Evolutionary conservation across 1,140 invertebrate genomes (phyloP).

Genomic region (Episyrphus balteatus): DNA sequence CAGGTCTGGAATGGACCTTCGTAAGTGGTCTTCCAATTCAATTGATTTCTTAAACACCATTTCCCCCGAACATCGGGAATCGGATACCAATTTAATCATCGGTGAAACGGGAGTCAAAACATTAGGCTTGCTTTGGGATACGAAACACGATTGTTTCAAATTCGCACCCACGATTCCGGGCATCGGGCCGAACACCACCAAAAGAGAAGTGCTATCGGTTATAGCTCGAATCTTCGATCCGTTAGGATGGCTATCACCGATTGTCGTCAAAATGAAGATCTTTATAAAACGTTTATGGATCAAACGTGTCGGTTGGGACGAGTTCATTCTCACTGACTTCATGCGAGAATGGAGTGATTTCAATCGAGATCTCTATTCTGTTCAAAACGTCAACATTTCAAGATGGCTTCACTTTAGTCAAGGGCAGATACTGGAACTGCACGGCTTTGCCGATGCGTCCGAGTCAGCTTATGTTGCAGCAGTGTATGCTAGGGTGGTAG

Average conservation of each 20-base stretch:
- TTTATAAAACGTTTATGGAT: slow-evolving; percentile 29
- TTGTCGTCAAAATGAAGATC: slow-evolving; percentile 21
- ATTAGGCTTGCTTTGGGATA: slow-evolving; percentile 17
- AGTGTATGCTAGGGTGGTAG: slow-evolving; percentile 14
- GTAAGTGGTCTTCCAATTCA: slow-evolving; percentile 1
- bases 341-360: slow-evolving; percentile 21
- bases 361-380: too few species aligned
- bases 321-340: slow-evolving; percentile 12
- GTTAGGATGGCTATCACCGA: slow-evolving; percentile 24
- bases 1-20: neutral
- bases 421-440: too few species aligned
- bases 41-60: neutral
- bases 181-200: slow-evolving; percentile 10
- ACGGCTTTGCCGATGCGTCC: slow-evolving; percentile 28
- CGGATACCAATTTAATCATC: neutral
- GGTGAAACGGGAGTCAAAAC: slow-evolving; percentile 4
- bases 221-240: slow-evolving; percentile 24
- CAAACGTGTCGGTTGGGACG: slow-evolving; percentile 21
- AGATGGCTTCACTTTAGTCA: too few species aligned
- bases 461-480: too few species aligned
- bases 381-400: too few species aligned
- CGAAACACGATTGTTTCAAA: slow-evolving; percentile 13
- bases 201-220: slow-evolving; percentile 21
- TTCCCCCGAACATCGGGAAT: neutral
- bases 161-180: slow-evolving; percentile 11